Base-by-base conservation (phyloP, 2,113 vertebrate species). In the Bos taurus region DNA sequence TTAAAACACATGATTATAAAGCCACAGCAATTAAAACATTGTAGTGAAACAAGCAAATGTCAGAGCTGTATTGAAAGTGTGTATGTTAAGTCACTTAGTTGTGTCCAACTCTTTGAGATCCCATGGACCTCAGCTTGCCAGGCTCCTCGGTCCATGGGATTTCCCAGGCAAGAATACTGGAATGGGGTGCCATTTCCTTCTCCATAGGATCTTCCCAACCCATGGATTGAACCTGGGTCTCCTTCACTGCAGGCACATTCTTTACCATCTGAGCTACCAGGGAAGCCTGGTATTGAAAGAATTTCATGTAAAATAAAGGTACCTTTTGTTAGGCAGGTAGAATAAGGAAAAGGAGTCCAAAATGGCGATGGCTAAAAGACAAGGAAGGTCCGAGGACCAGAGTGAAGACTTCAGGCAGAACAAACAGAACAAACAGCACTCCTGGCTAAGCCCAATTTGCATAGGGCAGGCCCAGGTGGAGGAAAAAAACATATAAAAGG, bases 1-100 rank as follows among this genome's bases (percentile, higher is more conserved):
- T 62, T 92, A 62, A 77, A 88, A 94, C 5, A 71, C 52, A 87
- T 1, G 23, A 60, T 28, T 33, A 92, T 33, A 83, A 88, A 95
- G 46, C 46, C 46, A 57, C 3, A 77, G 46, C 36, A 95, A 94
- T 40, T 33, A 83, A 89, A 87, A 43, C 7, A 81, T 0, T 81
- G 21, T 21, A 9, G 8, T 54, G 54, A 81, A 54, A 52, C 74
- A 52, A 59, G 40, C 54, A 87, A 96, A 90, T 54, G 56, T 50
- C 11, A 50, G 57, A 87, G 67, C 40, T 59, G 26, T 59, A 21
- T 5, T 77, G 33, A 71, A 71, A 21, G 62, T n/a, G 19, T 74
- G n/a, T 13, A 19, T 40, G 19, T 74, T 74, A 74, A 40, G 36
- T 74, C 10, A 0, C 19, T 74, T 40, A 74, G 36, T 13, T 0